These are phyloP conservation scores for Calypte anna DNA, from an alignment of 2,113 vertebrate species.

Conservation along the genomic window DNA sequence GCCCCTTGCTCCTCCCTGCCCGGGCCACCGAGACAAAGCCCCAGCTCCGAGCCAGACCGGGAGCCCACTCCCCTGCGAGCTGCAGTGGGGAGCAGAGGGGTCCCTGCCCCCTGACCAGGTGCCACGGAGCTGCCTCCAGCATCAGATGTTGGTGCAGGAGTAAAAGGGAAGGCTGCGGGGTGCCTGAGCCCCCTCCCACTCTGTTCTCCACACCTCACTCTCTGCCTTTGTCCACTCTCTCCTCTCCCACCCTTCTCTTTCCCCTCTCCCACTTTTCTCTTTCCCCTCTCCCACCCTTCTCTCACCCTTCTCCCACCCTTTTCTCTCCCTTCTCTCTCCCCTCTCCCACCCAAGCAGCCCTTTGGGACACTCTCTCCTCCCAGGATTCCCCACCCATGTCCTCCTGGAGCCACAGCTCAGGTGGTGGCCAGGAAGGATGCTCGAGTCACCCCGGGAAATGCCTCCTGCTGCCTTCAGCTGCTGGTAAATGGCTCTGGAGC, in stretches of 20 bases:
- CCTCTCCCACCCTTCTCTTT: no score
- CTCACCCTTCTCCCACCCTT: no score
- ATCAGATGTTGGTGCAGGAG: fast-evolving
- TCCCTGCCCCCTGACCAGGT: fast-evolving
- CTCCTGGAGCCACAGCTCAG: background rate
- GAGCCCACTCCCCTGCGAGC: background rate
- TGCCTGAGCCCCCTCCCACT: background rate
- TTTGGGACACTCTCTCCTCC: background rate
- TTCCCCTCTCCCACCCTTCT: no score
- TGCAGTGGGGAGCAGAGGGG: background rate
- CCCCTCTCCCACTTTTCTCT: no score
- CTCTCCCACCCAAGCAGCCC: background rate
- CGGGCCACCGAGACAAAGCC: background rate
- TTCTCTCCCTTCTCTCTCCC: background rate
- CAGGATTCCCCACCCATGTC: fast-evolving
- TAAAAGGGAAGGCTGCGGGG: background rate
- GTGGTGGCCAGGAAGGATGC: background rate
- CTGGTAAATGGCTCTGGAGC: constrained; percentile 50
- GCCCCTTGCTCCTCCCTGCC: background rate
- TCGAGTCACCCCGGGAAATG: background rate
- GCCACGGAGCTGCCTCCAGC: fast-evolving
- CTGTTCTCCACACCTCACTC: background rate
- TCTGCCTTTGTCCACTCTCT: no score
- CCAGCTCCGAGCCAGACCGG: background rate
- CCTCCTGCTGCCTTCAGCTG: constrained; percentile 54